Percentiles rank a stretch among this genome's conserved stretches.
Evolutionary conservation across 2,797 vertebrate genomes (phyloP).

Genomic region (Crax fasciolata): DNA sequence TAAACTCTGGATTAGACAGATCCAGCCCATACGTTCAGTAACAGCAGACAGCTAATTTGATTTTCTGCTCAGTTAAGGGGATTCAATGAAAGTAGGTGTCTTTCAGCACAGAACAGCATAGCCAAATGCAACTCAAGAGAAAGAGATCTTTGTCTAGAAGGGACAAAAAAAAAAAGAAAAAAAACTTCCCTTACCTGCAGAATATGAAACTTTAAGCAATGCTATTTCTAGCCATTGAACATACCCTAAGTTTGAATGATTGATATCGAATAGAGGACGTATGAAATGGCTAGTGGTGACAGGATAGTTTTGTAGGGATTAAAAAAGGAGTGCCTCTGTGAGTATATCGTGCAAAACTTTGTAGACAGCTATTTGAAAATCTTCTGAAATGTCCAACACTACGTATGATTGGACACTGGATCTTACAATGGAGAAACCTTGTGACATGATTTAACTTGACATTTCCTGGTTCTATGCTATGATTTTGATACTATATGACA

Average conservation of each 20-base stretch:
- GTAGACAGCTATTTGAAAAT: neutral
- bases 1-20: neutral
- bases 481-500: constrained; percentile 26
- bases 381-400: neutral
- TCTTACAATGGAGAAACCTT: neutral
- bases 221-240: neutral
- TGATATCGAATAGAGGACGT: neutral
- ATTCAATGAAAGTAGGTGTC: neutral
- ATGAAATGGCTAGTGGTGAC: neutral
- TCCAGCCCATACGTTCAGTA: neutral
- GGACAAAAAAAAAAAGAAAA: too few relatives aligned
- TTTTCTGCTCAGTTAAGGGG: constrained; percentile 35
- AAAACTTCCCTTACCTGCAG: neutral
- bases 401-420: neutral
- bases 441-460: constrained; percentile 47
- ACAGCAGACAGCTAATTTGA: neutral
- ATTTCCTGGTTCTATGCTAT: neutral
- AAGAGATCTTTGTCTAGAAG: neutral
- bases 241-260: neutral
- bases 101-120: neutral
- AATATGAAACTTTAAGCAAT: neutral
- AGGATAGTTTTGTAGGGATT: neutral
- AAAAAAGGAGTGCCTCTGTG: neutral
- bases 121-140: neutral
- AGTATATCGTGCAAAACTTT: neutral